Evolutionary conservation across 2,113 vertebrate species (phyloP), one percentile per base, ranked within the genome.

Genomic region (Triplophysa dalaica): DNA sequence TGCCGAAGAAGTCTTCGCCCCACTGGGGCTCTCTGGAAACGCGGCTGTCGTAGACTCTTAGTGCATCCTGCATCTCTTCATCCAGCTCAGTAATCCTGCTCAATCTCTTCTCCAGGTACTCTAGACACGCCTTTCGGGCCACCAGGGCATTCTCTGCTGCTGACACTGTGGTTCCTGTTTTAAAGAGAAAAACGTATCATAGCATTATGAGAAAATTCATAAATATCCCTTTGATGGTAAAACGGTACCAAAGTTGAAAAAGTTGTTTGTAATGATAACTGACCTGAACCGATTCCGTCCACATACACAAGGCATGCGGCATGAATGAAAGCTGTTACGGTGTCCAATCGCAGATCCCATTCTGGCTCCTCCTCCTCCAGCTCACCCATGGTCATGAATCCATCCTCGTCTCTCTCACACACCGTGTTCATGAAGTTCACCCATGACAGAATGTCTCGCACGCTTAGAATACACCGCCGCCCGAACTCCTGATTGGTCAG

Each of bases 211-310:
- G 14, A 7, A n/a, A 61, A 11, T 21, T 21, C 19, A n/a, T 58
- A 7, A 9, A 58, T 6, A 21, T 14, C 64, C 3, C n/a, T 43
- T 21, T 43, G 66, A 26, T 54, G 17, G 17, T 70, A 70, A 38
- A 33, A 8, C 0, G 6, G 24, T 14, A 14, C 33, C 29, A 41
- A 74, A 22, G 2, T 41, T 22, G 26, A 33, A 58, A 24, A 41
- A 80, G 22, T 10, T 45, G 1, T 38, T 38, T 38, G 33, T 38
- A 1, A 7, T 38, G 33, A 38, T 6, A 7, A 38, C 33, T 38
- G 33, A 98, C 97, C 97, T 81, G 98, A 97, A 82, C 98, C 98
- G 41, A 99, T 94, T 80, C 95, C 95, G 73, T 99, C 98, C 29
- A 98, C 88, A 78, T 97, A 98, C 0, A 98, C 95, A 79, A 99